These are phyloP conservation scores for Pegea sp. DNA, from an alignment of 23 tunicate genomes.

Conservation along the genomic window DNA sequence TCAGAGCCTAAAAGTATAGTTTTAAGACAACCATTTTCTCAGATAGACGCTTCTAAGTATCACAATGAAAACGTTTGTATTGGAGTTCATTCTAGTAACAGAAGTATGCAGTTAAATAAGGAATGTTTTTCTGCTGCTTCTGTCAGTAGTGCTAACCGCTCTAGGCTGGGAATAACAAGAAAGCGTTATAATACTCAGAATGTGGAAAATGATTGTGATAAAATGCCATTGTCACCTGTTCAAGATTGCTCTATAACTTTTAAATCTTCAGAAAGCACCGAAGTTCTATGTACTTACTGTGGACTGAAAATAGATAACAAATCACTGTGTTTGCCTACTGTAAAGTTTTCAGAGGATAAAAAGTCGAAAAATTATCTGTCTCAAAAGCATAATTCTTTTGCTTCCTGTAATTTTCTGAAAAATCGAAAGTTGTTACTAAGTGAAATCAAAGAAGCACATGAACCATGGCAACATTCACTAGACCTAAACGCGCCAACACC, in stretches of 20 bases:
- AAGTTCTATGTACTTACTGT: slow-evolving; percentile 13
- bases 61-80: no score
- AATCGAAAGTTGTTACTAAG: not conserved
- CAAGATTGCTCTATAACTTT: not conserved
- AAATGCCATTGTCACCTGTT: slow-evolving; percentile 1
- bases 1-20: slow-evolving; percentile 86
- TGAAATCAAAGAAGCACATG: not conserved
- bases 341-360: slow-evolving; percentile 3
- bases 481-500: slow-evolving; percentile 27
- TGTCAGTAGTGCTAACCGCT: not conserved
- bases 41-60: no score
- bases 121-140: not conserved
- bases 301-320: slow-evolving; percentile 10
- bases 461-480: not conserved
- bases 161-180: not conserved
- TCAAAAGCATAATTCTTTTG: not conserved
- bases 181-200: no score
- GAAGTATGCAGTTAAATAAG: not conserved
- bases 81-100: no score
- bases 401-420: not conserved
- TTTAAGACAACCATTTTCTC: slow-evolving; percentile 1
- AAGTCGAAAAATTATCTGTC: not conserved
- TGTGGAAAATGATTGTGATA: no score
- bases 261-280: not conserved
- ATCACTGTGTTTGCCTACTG: not conserved